Evolutionary conservation across 2,888 invertebrate genomes (phyloP).

Genomic region (Ditylenchus weischeri): DNA sequence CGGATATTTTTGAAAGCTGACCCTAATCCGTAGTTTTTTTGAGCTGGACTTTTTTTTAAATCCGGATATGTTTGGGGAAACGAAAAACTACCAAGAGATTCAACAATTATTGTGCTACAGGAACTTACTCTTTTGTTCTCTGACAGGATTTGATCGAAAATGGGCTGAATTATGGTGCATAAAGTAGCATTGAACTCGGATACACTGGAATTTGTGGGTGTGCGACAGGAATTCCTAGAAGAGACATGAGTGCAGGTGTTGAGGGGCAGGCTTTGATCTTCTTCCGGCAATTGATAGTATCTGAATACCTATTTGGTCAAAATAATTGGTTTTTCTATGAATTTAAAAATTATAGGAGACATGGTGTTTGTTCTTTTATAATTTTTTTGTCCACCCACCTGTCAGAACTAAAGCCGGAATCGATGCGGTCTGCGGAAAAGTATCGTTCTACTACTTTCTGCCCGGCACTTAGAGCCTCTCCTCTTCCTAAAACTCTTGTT

Average conservation of each 20-base stretch:
- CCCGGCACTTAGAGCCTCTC: neutral
- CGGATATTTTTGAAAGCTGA: no score
- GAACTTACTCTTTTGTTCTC: constrained; percentile 58
- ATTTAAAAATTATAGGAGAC: no score
- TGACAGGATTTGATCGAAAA: constrained; percentile 59
- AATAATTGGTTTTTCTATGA: no score
- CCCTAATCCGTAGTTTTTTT: no score
- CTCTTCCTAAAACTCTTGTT: constrained; percentile 3
- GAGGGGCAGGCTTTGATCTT: constrained; percentile 59
- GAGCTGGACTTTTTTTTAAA: no score
- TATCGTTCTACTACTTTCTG: neutral
- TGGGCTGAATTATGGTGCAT: constrained; percentile 59
- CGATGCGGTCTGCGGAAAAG: neutral
- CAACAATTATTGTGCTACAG: neutral
- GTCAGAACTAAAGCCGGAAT: no score
- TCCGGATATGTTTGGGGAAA: no score
- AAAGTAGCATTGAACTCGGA: constrained; percentile 59
- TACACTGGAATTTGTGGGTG: constrained; percentile 17
- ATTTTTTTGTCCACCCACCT: no score
- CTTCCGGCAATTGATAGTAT: constrained; percentile 57
- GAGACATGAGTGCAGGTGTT: constrained; percentile 40
- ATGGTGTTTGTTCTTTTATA: no score
- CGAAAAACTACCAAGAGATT: no score
- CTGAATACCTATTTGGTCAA: constrained; percentile 12
- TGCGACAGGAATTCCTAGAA: no score